Evolutionary conservation across 2,888 invertebrate species (phyloP).

Genomic region (Drosophila cognata): DNA sequence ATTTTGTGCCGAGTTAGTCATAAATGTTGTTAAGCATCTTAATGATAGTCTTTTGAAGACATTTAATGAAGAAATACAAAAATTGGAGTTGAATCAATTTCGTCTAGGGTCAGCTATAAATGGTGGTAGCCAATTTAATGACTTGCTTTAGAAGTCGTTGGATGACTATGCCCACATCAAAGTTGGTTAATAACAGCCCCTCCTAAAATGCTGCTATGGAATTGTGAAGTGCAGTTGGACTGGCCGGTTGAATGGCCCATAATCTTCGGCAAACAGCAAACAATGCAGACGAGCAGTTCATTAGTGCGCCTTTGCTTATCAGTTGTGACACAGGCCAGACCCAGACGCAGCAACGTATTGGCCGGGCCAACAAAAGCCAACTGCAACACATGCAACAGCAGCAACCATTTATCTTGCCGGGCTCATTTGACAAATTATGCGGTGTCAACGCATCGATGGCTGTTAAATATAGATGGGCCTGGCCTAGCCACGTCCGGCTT

Average conservation of each 20-base stretch:
- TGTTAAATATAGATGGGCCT: conserved; percentile 36
- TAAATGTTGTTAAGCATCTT: background rate
- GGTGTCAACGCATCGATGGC: conserved; percentile 54
- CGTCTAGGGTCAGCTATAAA: background rate
- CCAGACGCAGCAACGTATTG: conserved; percentile 10
- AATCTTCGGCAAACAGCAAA: conserved; percentile 45
- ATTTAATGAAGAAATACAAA: background rate
- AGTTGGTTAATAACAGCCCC: conserved; percentile 14
- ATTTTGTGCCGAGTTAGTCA: too few relatives aligned
- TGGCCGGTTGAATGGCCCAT: conserved; percentile 55
- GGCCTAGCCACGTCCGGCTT: conserved; percentile 51
- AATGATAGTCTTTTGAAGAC: background rate
- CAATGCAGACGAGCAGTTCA: conserved; percentile 56
- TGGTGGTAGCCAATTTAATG: background rate
- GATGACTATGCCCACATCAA: conserved; percentile 7
- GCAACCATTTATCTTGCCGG: conserved; percentile 60
- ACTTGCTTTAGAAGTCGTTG: conserved; percentile 9
- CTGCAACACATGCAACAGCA: conserved; percentile 41
- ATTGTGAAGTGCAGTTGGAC: conserved; percentile 8
- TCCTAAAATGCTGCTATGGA: conserved; percentile 68
- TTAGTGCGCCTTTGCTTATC: conserved; percentile 63
- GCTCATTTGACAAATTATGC: conserved; percentile 71
- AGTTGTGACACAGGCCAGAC: conserved; percentile 21
- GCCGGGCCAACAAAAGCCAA: conserved; percentile 34
- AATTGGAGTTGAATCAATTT: background rate